These are phyloP conservation scores for Polydesmus complanatus DNA, from an alignment of 2,888 invertebrate genomes.

Conservation along the genomic window DNA sequence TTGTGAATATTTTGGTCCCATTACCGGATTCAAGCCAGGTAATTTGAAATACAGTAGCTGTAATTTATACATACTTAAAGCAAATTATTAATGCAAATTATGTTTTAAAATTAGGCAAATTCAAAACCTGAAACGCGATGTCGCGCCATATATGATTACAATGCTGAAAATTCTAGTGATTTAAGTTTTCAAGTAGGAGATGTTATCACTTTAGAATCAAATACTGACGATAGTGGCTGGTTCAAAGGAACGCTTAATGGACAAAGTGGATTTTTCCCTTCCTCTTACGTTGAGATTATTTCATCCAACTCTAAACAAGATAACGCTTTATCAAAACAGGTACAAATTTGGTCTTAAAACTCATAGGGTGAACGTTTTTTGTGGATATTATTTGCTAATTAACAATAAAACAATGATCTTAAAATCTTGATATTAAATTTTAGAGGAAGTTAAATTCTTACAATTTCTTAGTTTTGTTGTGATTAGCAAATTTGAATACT, in stretches of 20 bases:
- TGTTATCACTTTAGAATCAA: slow-evolving; percentile 47
- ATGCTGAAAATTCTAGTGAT: slow-evolving; percentile 45
- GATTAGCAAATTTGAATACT: too few relatives aligned
- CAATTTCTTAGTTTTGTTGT: too few relatives aligned
- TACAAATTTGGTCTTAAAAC: background rate
- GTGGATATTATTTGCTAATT: too few relatives aligned
- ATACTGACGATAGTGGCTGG: slow-evolving; percentile 64
- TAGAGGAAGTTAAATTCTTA: too few relatives aligned
- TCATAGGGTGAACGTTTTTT: too few relatives aligned
- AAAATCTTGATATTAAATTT: too few relatives aligned
- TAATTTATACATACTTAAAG: too few relatives aligned
- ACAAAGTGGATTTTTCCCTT: slow-evolving; percentile 59
- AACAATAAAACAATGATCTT: too few relatives aligned
- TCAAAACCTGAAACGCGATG: slow-evolving; percentile 22
- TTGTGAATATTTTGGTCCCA: slow-evolving; percentile 60
- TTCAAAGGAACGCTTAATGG: slow-evolving; percentile 55
- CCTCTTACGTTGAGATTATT: slow-evolving; percentile 46
- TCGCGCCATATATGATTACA: slow-evolving; percentile 58
- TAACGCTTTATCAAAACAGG: too few relatives aligned
- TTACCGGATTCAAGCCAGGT: slow-evolving; percentile 22
- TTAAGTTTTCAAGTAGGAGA: slow-evolving; percentile 45
- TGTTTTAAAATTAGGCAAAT: slow-evolving; percentile 25
- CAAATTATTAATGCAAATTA: too few relatives aligned
- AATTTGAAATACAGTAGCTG: slow-evolving; percentile 13
- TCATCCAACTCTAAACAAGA: too few relatives aligned